Evolutionary conservation across 2,888 invertebrate genomes (phyloP).

Genomic region (Anorthoa munda): DNA sequence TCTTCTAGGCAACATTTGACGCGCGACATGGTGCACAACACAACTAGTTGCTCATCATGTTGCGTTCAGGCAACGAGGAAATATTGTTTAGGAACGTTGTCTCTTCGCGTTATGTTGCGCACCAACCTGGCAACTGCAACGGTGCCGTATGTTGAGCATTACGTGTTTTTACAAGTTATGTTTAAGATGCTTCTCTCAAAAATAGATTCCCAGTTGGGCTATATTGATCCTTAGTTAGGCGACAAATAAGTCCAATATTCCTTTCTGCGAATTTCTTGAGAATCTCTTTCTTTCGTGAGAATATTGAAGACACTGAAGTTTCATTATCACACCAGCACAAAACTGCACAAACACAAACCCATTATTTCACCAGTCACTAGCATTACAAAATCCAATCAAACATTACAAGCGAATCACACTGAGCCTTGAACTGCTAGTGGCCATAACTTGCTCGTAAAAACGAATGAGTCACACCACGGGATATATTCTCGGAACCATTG

Average conservation of each 20-base stretch:
- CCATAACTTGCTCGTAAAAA: slow-evolving; percentile 50
- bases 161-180: neutral
- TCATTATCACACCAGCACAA: neutral
- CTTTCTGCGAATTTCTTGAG: too few relatives aligned
- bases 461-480: slow-evolving; percentile 54
- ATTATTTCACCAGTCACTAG: slow-evolving; percentile 7
- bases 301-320: neutral
- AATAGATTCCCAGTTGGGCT: neutral
- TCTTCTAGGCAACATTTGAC: too few relatives aligned
- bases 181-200: neutral
- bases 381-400: slow-evolving; percentile 37
- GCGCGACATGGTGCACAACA: too few relatives aligned
- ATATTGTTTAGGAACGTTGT: too few relatives aligned
- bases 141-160: too few relatives aligned
- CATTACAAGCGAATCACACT: slow-evolving; percentile 14
- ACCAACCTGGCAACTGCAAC: too few relatives aligned
- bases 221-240: neutral
- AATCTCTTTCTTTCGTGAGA: neutral
- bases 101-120: too few relatives aligned
- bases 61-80: too few relatives aligned
- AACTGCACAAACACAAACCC: neutral
- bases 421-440: slow-evolving; percentile 52
- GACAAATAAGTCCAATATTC: too few relatives aligned
- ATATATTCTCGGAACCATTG: slow-evolving; percentile 56
- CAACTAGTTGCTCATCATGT: too few relatives aligned